These are phyloP conservation scores for Hirtodrosophila duncani DNA, from an alignment of 2,888 invertebrate species.

Conservation along the genomic window DNA sequence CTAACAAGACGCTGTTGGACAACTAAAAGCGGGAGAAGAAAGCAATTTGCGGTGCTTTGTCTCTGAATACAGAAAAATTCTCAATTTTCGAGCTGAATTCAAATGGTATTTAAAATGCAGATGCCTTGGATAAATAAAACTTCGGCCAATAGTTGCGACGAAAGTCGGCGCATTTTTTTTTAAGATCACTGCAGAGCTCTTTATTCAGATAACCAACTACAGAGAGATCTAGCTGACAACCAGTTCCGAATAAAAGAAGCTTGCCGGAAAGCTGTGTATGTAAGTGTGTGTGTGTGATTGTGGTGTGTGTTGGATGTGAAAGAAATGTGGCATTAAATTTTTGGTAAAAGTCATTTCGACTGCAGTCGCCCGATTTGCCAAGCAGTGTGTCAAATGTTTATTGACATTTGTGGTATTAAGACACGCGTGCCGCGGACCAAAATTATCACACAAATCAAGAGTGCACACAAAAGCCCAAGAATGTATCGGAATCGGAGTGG, in stretches of 20 bases:
- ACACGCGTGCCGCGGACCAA: constrained; percentile 43
- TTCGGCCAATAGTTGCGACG: constrained; percentile 15
- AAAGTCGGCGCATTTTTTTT: constrained; percentile 29
- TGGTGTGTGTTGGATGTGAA: constrained; percentile 35
- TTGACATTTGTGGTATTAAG: constrained; percentile 52
- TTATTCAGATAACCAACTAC: constrained; percentile 36
- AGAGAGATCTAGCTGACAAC: constrained; percentile 62
- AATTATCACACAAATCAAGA: constrained; percentile 11
- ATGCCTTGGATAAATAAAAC: too few relatives aligned
- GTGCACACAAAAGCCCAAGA: constrained; percentile 1
- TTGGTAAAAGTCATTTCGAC: constrained; percentile 64
- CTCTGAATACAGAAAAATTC: too few relatives aligned
- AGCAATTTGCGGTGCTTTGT: constrained; percentile 22
- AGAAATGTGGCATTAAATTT: constrained; percentile 56
- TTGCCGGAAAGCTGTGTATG: constrained; percentile 18
- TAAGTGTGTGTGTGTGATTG: constrained; percentile 34
- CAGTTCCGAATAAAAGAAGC: constrained; percentile 64
- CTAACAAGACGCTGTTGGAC: constrained; percentile 4
- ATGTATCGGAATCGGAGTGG: constrained; percentile 28
- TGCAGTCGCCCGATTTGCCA: constrained; percentile 48
- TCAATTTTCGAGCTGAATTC: too few relatives aligned
- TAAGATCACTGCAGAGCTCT: constrained; percentile 25
- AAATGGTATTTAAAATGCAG: too few relatives aligned
- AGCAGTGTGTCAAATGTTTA: constrained; percentile 54
- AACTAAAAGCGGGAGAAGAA: constrained; percentile 29